phyloP scores from a whole-genome alignment of 2,113 vertebrate genomes.

The Thryonomys swinderianus region DNA sequence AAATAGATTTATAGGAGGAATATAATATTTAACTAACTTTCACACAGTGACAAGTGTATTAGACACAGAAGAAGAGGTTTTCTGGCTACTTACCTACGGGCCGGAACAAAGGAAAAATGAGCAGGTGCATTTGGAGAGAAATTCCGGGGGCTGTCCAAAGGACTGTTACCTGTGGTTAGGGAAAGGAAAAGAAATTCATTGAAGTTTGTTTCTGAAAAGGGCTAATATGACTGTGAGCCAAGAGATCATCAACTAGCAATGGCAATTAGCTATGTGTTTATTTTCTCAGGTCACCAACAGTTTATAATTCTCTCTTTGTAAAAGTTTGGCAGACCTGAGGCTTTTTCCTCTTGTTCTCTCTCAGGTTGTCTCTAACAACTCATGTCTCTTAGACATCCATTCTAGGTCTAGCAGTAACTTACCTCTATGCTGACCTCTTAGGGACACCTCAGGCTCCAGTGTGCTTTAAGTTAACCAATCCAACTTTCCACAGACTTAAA shows the following conservation, averaged over 20 bases:
- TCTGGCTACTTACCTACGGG: conserved; percentile 92
- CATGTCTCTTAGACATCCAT: neutral
- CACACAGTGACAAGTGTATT: neutral
- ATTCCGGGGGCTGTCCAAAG: conserved; percentile 97
- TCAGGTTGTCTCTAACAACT: neutral
- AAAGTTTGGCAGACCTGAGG: conserved; percentile 10
- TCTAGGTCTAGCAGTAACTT: neutral
- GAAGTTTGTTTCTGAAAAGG: conserved; percentile 9
- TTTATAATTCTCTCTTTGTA: conserved; percentile 46
- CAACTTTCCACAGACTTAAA: conserved; percentile 36
- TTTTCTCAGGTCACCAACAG: neutral
- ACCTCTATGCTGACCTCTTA: neutral
- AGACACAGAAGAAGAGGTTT: conserved; percentile 14
- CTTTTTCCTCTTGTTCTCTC: conserved; percentile 29
- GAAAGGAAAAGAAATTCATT: conserved; percentile 42
- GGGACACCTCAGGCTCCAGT: neutral
- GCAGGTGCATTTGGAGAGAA: conserved; percentile 98
- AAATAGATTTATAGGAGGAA: neutral
- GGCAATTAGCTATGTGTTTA: conserved; percentile 6
- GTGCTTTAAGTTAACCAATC: conserved; percentile 22
- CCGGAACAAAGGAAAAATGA: conserved; percentile 97
- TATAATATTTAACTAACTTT: conserved; percentile 13
- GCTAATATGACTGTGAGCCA: neutral
- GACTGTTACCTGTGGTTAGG: conserved; percentile 92
- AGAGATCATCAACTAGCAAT: neutral